Evolutionary conservation across 2,888 invertebrate species (phyloP).

Genomic region (Papilio elwesi): DNA sequence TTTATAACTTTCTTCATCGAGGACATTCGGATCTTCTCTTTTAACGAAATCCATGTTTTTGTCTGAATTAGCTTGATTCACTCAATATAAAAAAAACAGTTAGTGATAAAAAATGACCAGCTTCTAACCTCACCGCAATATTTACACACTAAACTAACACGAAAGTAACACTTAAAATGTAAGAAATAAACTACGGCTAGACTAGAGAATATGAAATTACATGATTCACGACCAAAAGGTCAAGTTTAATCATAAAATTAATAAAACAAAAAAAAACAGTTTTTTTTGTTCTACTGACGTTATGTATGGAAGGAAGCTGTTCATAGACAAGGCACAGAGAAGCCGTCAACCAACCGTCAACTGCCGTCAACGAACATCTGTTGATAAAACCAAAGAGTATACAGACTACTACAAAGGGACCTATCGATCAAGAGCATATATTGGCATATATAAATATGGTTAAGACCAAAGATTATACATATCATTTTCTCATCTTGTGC

Average conservation of each 20-base stretch:
- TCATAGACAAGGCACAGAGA: constrained; percentile 62
- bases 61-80: constrained; percentile 23
- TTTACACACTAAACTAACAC: constrained; percentile 53
- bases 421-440: too few species aligned
- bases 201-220: constrained; percentile 51
- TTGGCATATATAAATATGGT: too few species aligned
- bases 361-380: constrained; percentile 71
- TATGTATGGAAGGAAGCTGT: constrained; percentile 69
- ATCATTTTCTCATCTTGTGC: too few species aligned
- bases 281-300: constrained; percentile 61
- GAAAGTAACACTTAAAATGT: constrained; percentile 49
- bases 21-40: constrained; percentile 68
- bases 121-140: constrained; percentile 64
- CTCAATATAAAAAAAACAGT: constrained; percentile 43
- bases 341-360: constrained; percentile 19
- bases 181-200: constrained; percentile 49
- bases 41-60: constrained; percentile 76
- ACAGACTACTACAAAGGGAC: too few species aligned
- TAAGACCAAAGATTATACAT: too few species aligned
- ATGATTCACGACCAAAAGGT: constrained; percentile 50
- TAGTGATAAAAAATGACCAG: constrained; percentile 55
- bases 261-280: constrained; percentile 51
- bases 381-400: too few species aligned
- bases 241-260: constrained; percentile 50
- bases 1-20: constrained; percentile 74